A percentile compares a stretch with the other conserved stretches of the same genome.
These are phyloP conservation scores for Diachrysia chrysitis DNA, from an alignment of 2,888 invertebrate species.

Conservation along the genomic window DNA sequence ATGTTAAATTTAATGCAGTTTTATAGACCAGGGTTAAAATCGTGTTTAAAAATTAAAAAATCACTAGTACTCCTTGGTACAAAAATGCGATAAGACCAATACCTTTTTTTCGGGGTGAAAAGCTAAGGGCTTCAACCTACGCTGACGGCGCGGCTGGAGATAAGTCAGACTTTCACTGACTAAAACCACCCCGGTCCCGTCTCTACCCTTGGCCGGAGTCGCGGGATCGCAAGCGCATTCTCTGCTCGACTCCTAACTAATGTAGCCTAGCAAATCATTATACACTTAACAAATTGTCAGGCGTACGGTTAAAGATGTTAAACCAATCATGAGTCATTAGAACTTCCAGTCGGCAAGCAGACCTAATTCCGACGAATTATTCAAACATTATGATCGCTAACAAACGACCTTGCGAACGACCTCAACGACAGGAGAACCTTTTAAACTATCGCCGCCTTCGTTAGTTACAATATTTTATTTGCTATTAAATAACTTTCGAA, in stretches of 20 bases:
- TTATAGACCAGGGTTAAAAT: too few species aligned
- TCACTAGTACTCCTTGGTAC: too few species aligned
- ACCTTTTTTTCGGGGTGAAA: too few species aligned
- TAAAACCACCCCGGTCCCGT: too few species aligned
- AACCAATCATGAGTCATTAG: slow-evolving; percentile 27
- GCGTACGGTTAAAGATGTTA: slow-evolving; percentile 10
- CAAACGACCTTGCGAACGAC: slow-evolving; percentile 73
- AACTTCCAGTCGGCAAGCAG: slow-evolving; percentile 9
- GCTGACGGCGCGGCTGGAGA: too few species aligned
- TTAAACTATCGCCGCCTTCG: slow-evolving; percentile 72
- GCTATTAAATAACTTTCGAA: slow-evolving; percentile 16
- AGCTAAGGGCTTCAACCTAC: too few species aligned
- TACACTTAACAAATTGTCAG: neutral
- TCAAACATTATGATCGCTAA: slow-evolving; percentile 37
- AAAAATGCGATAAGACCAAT: too few species aligned
- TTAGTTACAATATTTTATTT: slow-evolving; percentile 28
- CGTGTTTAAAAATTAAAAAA: too few species aligned
- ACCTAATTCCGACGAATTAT: slow-evolving; percentile 45
- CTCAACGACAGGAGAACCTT: slow-evolving; percentile 70
- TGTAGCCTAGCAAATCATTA: neutral
- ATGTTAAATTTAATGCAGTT: neutral
- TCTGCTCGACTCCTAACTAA: too few species aligned
- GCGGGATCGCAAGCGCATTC: too few species aligned
- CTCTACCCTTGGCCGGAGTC: too few species aligned
- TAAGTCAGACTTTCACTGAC: too few species aligned